A percentile compares a stretch with the other conserved stretches of the same genome.
These are phyloP conservation scores for Orchesella flavescens DNA, from an alignment of 2,888 invertebrate genomes.

Conservation along the genomic window DNA sequence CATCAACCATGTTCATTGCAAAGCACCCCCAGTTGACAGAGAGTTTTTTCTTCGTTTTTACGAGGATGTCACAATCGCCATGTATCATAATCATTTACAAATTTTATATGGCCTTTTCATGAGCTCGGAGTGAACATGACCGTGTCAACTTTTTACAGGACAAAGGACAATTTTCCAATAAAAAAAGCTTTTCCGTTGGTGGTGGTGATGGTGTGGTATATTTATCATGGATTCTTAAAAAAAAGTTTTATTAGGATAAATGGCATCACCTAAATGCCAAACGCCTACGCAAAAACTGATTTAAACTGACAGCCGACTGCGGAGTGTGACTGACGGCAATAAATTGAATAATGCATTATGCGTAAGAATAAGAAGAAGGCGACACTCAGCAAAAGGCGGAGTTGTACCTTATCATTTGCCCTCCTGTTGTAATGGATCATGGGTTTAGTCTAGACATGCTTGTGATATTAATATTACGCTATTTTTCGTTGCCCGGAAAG, in stretches of 20 bases:
- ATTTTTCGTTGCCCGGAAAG: neutral
- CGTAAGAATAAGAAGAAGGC: neutral
- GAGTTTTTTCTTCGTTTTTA: conserved; percentile 22
- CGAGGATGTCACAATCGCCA: neutral
- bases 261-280: neutral
- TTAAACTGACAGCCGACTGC: neutral
- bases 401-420: neutral
- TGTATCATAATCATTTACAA: conserved; percentile 28
- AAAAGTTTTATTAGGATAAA: neutral
- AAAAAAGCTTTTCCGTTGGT: neutral
- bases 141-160: conserved; percentile 30
- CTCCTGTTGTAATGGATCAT: neutral
- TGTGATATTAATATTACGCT: neutral
- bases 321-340: conserved; percentile 12
- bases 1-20: neutral
- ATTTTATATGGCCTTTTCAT: conserved; percentile 19
- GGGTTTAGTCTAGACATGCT: conserved; percentile 29
- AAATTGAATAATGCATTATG: conserved; percentile 40
- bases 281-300: neutral
- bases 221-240: too few relatives aligned
- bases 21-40: conserved; percentile 6
- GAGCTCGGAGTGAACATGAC: conserved; percentile 14
- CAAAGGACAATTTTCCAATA: conserved; percentile 25
- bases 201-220: too few relatives aligned
- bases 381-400: neutral